phyloP scores from a whole-genome alignment of 2,113 vertebrate species.

The Chaetodon auriga region DNA sequence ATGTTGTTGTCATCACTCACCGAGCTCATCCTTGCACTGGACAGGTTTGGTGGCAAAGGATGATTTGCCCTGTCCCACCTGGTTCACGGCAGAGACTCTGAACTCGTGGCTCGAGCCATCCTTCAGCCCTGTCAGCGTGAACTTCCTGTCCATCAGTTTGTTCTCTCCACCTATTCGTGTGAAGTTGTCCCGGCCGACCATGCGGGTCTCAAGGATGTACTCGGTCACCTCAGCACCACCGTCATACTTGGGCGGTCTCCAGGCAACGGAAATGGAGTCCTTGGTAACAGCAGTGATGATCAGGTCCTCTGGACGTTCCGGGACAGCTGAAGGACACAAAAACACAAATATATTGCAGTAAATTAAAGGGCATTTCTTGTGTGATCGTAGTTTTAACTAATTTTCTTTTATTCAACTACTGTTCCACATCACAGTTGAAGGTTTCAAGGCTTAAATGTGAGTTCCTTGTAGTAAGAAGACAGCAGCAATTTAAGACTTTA shows the following conservation, averaged over 20 bases:
- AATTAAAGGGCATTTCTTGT: too few relatives aligned
- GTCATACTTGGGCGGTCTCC: constrained; percentile 98
- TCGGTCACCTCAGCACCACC: constrained; percentile 94
- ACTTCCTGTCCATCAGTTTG: constrained; percentile 93
- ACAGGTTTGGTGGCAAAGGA: constrained; percentile 98
- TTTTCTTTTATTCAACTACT: too few relatives aligned
- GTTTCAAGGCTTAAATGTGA: too few relatives aligned
- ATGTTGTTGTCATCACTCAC: constrained; percentile 80
- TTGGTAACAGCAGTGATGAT: constrained; percentile 92
- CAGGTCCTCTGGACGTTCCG: constrained; percentile 96
- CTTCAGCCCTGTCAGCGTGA: constrained; percentile 92
- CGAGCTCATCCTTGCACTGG: constrained; percentile 96
- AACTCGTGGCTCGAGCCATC: constrained; percentile 95
- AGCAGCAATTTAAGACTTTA: too few relatives aligned
- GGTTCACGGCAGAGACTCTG: constrained; percentile 95
- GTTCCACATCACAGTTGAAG: too few relatives aligned
- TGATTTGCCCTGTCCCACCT: constrained; percentile 93
- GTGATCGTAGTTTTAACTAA: too few relatives aligned
- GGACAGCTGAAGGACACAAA: constrained; percentile 85
- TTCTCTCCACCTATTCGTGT: constrained; percentile 88
- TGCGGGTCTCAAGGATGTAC: constrained; percentile 93
- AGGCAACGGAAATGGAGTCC: constrained; percentile 90
- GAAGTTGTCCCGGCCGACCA: constrained; percentile 93
- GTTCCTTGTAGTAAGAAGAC: too few relatives aligned
- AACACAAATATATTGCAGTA: background rate